These are phyloP conservation scores for Electrophaes corylata DNA, from an alignment of 2,888 invertebrate genomes.

Conservation along the genomic window DNA sequence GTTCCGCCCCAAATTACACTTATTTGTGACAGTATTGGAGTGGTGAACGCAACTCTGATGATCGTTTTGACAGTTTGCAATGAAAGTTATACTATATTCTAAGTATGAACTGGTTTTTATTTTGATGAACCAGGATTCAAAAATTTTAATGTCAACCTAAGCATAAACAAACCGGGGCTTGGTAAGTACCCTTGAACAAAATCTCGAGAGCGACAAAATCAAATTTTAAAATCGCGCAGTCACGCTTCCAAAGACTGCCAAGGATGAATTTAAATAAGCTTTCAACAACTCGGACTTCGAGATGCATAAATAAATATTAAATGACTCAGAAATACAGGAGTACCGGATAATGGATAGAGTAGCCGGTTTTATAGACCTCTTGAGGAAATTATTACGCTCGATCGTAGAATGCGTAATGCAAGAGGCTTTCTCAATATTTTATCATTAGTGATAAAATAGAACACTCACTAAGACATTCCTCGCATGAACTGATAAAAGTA, in stretches of 20 bases:
- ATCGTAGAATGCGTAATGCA: conserved; percentile 15
- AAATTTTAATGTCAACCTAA: background rate
- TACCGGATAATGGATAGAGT: conserved; percentile 66
- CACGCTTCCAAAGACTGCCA: conserved; percentile 67
- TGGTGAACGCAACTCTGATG: too few relatives aligned
- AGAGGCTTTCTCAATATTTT: conserved; percentile 3
- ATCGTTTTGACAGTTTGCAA: too few relatives aligned
- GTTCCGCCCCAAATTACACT: too few relatives aligned
- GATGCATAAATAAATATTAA: conserved; percentile 80
- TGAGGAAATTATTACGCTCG: conserved; percentile 39
- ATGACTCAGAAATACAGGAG: conserved; percentile 65
- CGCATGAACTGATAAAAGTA: background rate
- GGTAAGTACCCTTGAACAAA: conserved; percentile 21
- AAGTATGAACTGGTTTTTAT: too few relatives aligned
- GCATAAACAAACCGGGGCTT: background rate
- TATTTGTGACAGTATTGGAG: too few relatives aligned
- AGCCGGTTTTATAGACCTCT: conserved; percentile 49
- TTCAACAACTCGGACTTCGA: conserved; percentile 69
- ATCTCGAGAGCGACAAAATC: conserved; percentile 62
- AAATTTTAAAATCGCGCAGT: conserved; percentile 64
- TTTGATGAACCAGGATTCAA: background rate
- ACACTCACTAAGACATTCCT: background rate
- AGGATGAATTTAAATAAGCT: conserved; percentile 80
- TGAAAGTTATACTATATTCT: too few relatives aligned
- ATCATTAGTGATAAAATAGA: background rate